Percentiles rank a stretch among this genome's conserved stretches.
These are phyloP conservation scores for Dryomyza anilis DNA, from an alignment of 2,888 invertebrate genomes.

Conservation along the genomic window DNA sequence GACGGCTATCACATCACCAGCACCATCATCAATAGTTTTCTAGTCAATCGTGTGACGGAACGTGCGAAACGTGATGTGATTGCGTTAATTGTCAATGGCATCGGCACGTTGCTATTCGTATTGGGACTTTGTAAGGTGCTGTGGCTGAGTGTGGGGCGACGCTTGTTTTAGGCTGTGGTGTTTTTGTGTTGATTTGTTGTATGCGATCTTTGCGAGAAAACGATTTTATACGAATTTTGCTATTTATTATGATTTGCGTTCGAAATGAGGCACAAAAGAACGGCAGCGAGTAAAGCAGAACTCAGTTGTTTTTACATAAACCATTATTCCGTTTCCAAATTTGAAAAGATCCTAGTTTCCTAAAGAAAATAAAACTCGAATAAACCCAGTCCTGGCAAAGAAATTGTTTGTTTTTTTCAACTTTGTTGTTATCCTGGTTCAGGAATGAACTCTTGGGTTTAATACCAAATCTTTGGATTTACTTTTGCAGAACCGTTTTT, in stretches of 20 bases:
- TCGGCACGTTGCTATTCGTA: constrained; percentile 74
- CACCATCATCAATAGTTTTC: constrained; percentile 69
- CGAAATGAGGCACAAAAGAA: background rate
- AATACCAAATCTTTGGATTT: too few species aligned
- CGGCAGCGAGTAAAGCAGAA: background rate
- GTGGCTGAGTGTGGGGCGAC: constrained; percentile 53
- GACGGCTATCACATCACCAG: constrained; percentile 91
- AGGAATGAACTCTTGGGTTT: too few species aligned
- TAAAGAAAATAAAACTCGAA: too few species aligned
- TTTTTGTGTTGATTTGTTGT: too few species aligned
- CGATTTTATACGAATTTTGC: background rate
- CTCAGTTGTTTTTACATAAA: background rate
- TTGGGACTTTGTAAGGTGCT: constrained; percentile 70
- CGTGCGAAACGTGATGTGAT: constrained; percentile 68
- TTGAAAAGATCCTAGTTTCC: too few species aligned
- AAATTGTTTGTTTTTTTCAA: too few species aligned
- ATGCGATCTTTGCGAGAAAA: background rate
- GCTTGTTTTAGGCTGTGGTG: constrained; percentile 49
- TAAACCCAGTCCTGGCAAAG: too few species aligned
- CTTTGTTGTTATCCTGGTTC: too few species aligned
- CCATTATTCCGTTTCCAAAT: too few species aligned
- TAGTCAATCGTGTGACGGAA: constrained; percentile 63
- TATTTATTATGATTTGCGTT: background rate
- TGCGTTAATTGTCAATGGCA: constrained; percentile 71
- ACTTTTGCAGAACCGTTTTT: too few species aligned